These are phyloP conservation scores for Heterohyrax brucei DNA, from an alignment of 2,797 vertebrate species.

Conservation along the genomic window DNA sequence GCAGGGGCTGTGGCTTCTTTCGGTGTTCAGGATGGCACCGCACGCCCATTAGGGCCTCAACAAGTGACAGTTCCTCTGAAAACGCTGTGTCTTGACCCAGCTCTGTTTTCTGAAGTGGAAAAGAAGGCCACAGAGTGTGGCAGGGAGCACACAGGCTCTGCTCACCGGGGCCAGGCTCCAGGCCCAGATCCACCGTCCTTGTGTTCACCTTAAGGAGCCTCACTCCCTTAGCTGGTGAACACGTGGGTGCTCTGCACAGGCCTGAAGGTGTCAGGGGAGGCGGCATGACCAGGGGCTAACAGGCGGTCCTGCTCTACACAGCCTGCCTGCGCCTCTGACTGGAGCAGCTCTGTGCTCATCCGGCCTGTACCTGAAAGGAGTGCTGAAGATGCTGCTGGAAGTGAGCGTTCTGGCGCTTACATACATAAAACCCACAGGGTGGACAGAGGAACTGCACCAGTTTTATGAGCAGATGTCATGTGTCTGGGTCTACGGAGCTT, in stretches of 20 bases:
- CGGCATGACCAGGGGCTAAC: background rate
- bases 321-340: background rate
- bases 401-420: background rate
- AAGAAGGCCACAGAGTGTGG: rapidly evolving
- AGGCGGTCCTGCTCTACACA: background rate
- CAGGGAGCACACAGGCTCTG: background rate
- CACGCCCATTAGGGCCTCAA: rapidly evolving
- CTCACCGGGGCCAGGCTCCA: background rate
- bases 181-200: too few relatives aligned
- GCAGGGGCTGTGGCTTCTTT: too few relatives aligned
- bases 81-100: rapidly evolving
- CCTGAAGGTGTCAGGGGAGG: background rate
- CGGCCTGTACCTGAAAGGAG: background rate
- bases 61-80: background rate
- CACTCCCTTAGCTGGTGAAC: constrained; percentile 17
- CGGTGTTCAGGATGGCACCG: background rate
- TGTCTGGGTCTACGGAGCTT: background rate
- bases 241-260: too few relatives aligned
- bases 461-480: rapidly evolving
- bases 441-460: background rate
- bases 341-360: background rate
- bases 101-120: background rate
- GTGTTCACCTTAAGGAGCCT: background rate
- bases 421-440: background rate
- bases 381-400: background rate